Evolutionary conservation across 2,113 vertebrate genomes (phyloP).

Genomic region (Phalacrocorax pelagicus): DNA sequence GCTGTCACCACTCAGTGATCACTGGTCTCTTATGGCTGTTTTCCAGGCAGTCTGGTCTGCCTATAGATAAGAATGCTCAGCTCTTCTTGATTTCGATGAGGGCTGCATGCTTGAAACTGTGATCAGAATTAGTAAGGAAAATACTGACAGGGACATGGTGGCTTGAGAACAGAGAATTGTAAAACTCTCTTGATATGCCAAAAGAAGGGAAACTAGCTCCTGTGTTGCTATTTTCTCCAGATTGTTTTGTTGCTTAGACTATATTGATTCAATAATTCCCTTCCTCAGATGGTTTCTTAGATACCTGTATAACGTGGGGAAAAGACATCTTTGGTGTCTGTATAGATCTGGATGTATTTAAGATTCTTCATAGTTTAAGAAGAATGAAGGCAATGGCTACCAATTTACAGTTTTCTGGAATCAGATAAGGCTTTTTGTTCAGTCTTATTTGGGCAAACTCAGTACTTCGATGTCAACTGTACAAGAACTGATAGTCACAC

Average conservation of each 20-base stretch:
- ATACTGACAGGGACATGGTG: neutral
- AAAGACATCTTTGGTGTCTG: neutral
- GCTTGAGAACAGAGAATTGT: neutral
- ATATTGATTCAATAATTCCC: neutral
- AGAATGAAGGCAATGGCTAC: neutral
- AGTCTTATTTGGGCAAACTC: neutral
- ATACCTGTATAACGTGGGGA: neutral
- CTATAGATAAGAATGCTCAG: neutral
- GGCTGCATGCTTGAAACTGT: neutral
- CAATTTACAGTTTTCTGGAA: neutral
- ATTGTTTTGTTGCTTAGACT: neutral
- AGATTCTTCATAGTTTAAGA: neutral
- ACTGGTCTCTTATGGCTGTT: neutral
- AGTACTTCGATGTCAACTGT: neutral
- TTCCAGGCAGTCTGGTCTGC: constrained; percentile 20
- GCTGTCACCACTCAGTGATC: constrained; percentile 9
- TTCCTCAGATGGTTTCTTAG: neutral
- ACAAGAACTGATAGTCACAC: neutral
- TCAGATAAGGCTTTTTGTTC: neutral
- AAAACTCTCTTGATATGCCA: neutral
- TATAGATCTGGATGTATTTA: neutral
- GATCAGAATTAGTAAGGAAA: neutral
- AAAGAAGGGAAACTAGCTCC: neutral
- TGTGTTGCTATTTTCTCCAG: neutral
- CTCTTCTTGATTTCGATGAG: neutral